phyloP scores from a whole-genome alignment of 2,113 vertebrate species.

The Laticauda colubrina region DNA sequence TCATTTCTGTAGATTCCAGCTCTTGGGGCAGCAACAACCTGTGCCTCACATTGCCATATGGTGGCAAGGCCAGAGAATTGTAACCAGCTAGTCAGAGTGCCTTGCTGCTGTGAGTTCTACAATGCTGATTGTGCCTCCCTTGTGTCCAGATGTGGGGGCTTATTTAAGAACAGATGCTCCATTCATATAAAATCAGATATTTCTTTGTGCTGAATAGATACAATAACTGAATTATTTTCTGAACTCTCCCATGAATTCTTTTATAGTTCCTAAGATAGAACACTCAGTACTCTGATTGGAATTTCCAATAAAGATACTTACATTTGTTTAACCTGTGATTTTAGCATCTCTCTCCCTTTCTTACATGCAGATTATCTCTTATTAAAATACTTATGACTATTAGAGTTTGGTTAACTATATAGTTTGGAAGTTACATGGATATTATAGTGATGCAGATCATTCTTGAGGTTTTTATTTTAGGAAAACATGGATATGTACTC shows the following conservation, averaged over 20 bases:
- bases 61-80: background rate
- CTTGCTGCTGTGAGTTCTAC: background rate
- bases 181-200: background rate
- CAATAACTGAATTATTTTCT: background rate
- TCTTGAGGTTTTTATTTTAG: slow-evolving; percentile 62
- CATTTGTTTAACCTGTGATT: background rate
- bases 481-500: slow-evolving; percentile 99
- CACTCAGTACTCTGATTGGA: background rate
- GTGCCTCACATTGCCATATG: background rate
- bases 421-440: background rate
- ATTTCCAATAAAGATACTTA: background rate
- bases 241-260: background rate
- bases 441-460: background rate
- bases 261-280: background rate
- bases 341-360: background rate
- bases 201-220: background rate
- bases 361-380: background rate
- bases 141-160: background rate
- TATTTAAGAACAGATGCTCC: background rate
- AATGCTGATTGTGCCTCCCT: background rate
- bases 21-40: background rate
- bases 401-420: background rate
- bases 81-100: background rate
- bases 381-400: background rate
- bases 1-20: background rate